These are phyloP conservation scores for Parambassis ranga DNA, from an alignment of 2,797 vertebrate genomes.

Conservation along the genomic window DNA sequence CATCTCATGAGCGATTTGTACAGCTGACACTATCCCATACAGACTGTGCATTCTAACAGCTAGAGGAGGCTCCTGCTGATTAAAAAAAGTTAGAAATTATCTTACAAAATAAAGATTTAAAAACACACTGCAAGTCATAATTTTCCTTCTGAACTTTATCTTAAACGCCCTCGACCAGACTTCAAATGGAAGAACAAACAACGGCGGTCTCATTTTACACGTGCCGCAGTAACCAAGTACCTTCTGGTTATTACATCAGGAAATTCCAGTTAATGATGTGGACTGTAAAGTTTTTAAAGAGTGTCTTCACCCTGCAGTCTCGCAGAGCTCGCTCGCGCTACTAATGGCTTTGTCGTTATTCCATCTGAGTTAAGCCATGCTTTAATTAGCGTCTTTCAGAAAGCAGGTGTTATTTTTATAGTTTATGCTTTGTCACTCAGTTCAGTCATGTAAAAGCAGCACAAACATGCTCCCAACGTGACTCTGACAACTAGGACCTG, in stretches of 20 bases:
- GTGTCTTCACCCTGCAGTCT: slow-evolving; percentile 31
- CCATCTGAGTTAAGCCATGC: slow-evolving; percentile 49
- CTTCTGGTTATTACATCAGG: neutral
- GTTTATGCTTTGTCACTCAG: slow-evolving; percentile 43
- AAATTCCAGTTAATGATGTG: slow-evolving; percentile 39
- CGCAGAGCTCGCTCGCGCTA: neutral
- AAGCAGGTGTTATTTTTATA: slow-evolving; percentile 62
- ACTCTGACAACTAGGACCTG: slow-evolving; percentile 14
- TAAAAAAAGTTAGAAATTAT: too few species aligned
- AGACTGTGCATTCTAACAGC: slow-evolving; percentile 49
- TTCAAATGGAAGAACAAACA: neutral
- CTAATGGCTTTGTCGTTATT: slow-evolving; percentile 57
- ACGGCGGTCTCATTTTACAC: too few species aligned
- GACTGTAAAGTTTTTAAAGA: slow-evolving; percentile 27
- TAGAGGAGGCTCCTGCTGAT: too few species aligned
- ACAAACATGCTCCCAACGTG: slow-evolving; percentile 55
- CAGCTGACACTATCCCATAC: slow-evolving; percentile 22
- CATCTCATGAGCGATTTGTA: slow-evolving; percentile 26
- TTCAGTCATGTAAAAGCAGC: slow-evolving; percentile 59
- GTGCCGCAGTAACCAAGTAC: neutral
- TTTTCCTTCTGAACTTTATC: slow-evolving; percentile 1
- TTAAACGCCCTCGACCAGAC: neutral
- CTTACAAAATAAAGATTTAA: too few species aligned
- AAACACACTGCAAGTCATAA: slow-evolving; percentile 2
- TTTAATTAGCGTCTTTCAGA: slow-evolving; percentile 54